Percentiles rank a stretch among this genome's conserved stretches.
These are phyloP conservation scores for Zophobas morio DNA, from an alignment of 1,140 invertebrate genomes.

Conservation along the genomic window DNA sequence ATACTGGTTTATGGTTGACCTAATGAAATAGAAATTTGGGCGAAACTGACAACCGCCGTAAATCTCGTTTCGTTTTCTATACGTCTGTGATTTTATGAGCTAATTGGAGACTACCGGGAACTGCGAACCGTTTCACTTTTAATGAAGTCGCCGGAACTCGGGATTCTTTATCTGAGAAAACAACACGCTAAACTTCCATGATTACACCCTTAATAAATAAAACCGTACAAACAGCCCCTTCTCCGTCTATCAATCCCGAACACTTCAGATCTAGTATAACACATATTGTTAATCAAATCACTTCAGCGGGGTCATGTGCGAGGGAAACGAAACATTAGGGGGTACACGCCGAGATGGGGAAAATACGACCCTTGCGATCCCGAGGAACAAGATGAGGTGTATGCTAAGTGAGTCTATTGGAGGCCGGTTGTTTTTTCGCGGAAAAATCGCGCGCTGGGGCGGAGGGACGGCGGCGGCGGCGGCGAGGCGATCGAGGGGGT, in stretches of 20 bases:
- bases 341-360: constrained; percentile 50
- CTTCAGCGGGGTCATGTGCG: constrained; percentile 56
- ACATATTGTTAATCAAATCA: constrained; percentile 61
- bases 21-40: constrained; percentile 56
- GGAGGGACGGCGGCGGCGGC: neutral
- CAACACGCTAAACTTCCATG: too few relatives aligned
- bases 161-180: too few relatives aligned
- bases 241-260: constrained; percentile 53
- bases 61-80: constrained; percentile 56
- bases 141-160: neutral
- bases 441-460: neutral
- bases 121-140: constrained; percentile 39
- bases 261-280: constrained; percentile 57
- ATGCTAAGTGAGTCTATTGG: neutral
- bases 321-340: constrained; percentile 58
- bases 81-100: constrained; percentile 34
- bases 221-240: neutral
- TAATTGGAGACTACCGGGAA: constrained; percentile 41
- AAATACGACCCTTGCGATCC: constrained; percentile 39
- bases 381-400: constrained; percentile 15
- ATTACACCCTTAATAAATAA: too few relatives aligned
- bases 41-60: constrained; percentile 48
- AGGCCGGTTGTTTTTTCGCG: neutral
- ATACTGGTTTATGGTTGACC: constrained; percentile 63
- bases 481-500: neutral